Percentiles rank a stretch among this genome's conserved stretches.
These are phyloP conservation scores for Cephalopachus bancanus DNA, from an alignment of 2,797 vertebrate species.

Conservation along the genomic window DNA sequence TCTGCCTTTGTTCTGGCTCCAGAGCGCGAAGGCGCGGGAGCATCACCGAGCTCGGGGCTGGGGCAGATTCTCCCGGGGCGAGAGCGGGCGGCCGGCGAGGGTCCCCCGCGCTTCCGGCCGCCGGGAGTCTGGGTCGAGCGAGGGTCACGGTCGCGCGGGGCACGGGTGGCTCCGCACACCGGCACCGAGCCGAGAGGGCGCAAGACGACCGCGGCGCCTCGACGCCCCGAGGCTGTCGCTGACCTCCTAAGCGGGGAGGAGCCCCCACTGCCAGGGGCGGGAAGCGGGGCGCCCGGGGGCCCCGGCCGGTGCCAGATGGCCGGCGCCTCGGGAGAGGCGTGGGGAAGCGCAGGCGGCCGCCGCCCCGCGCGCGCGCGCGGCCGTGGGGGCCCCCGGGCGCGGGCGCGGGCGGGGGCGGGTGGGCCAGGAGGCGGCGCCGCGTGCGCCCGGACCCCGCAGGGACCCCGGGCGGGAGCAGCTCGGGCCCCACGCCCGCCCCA, in stretches of 20 bases:
- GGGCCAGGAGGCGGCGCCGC: background rate
- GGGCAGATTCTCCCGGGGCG: background rate
- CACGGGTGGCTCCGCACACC: background rate
- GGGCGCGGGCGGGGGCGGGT: background rate
- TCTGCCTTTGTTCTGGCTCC: constrained; percentile 59
- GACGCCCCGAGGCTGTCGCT: background rate
- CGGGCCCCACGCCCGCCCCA: background rate
- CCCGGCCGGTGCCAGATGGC: background rate
- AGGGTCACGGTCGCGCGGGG: background rate
- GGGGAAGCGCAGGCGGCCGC: background rate
- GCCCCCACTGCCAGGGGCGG: background rate
- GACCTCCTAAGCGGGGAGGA: background rate
- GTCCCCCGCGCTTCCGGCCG: no score
- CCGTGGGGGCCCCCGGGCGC: background rate
- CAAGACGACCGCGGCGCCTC: background rate
- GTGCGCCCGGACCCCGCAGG: background rate
- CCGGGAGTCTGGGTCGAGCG: background rate
- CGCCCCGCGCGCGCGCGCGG: background rate
- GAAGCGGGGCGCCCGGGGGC: background rate
- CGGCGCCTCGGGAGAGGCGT: background rate
- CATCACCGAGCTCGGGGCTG: background rate
- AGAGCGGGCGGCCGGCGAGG: no score
- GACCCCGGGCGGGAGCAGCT: background rate
- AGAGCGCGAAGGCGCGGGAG: no score
- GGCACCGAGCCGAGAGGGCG: no score